Evolutionary conservation across 2,797 vertebrate genomes (phyloP), one percentile per base, ranked within the genome.

Genomic region (Alcedo quadribrachys): DNA sequence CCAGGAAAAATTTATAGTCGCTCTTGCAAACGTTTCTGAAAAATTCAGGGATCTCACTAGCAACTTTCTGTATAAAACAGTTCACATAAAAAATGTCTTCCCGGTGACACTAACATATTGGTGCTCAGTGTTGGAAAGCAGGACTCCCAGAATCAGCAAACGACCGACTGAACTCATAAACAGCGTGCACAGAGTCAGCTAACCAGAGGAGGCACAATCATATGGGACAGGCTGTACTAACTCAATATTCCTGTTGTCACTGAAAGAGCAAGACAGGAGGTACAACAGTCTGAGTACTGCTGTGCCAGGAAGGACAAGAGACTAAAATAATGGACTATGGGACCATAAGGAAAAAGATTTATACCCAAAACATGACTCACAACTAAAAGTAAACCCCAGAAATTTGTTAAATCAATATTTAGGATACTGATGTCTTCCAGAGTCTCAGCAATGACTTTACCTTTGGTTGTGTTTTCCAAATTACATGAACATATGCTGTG

Each of bases 41-140:
- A 62, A 96, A 92, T 85, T 91, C 82, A 76, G 81, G 45, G 62
- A 89, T 74, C 81, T 95, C 15, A 7, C 86, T 45, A 69, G 68
- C 58, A 67, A 37, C 71, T 68, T 82, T 79, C 70, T 77, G 14
- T 54, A 82, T 25, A 63, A 51, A 73, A 37, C 19, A 82, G n/a
- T 40, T 80, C 78, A 48, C 35, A 7, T 62, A 15, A 78, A 93
- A 82, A 85, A 69, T 60, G 25, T 73, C 55, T 37, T 70, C 42
- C 32, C 1, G 22, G 28, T 35, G 43, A 7, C 78, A 66, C 14
- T 18, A 35, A 65, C 32, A 12, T 83, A 55, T 67, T 30, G 58
- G 43, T 6, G 55, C 27, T 78, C 0, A 4, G 14, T 21, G n/a
- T n/a, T 6, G 15, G 69, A 42, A 16, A 51, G 35, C 30, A 45